phyloP scores from a whole-genome alignment of 2,797 vertebrate species.

The Microhierax caerulescens region DNA sequence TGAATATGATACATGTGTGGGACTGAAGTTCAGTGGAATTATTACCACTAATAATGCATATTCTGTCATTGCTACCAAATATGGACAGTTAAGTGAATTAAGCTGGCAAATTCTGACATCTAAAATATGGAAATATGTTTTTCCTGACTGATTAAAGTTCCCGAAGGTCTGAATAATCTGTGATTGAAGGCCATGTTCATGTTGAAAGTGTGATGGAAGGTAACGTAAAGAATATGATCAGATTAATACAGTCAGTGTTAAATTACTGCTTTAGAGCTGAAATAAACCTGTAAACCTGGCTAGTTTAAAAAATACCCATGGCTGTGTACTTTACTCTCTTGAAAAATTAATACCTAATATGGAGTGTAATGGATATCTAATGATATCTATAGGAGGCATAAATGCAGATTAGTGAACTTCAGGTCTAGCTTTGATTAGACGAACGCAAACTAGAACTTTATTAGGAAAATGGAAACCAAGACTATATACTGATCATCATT shows the following conservation, averaged over 20 bases:
- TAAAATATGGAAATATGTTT: neutral
- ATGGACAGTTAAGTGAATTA: neutral
- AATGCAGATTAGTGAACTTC: neutral
- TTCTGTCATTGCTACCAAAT: neutral
- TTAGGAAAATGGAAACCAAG: neutral
- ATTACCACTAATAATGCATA: neutral
- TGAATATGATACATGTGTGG: neutral
- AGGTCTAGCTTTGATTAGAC: neutral
- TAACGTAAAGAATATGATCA: neutral
- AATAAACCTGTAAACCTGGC: neutral
- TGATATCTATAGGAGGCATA: fast-evolving
- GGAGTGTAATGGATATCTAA: neutral
- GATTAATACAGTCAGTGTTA: neutral
- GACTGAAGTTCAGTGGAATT: neutral
- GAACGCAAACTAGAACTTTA: neutral
- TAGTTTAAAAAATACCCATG: neutral
- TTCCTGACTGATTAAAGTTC: neutral
- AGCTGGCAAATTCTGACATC: neutral
- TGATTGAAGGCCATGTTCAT: neutral
- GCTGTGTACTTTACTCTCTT: neutral
- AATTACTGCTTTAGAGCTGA: neutral
- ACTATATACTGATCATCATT: neutral
- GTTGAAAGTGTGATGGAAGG: neutral
- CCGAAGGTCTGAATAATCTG: neutral
- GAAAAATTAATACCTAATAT: neutral